These are phyloP conservation scores for Apis mellifera DNA, from an alignment of 1,140 invertebrate species.

Conservation along the genomic window Amel_HAv3.1 CM009943.2:9023501-9024000, in stretches of 20 bases:
- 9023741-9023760: not conserved
- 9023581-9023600: constrained; percentile 18
- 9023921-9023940: no score
- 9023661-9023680: not conserved
- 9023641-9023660: not conserved
- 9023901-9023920: no score
- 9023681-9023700: not conserved
- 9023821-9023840: no score
- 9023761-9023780: not conserved
- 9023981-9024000: not conserved
- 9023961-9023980: no score
- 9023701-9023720: not conserved
- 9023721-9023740: not conserved
- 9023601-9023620: not conserved
- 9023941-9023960: no score
- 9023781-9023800: not conserved
- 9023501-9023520: constrained; percentile 36
- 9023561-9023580: not conserved
- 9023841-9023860: no score
- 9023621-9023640: not conserved
- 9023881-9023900: no score
- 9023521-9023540: constrained; percentile 2
- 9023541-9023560: constrained; percentile 7
- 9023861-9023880: no score
- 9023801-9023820: no score